phyloP scores from a whole-genome alignment of 2,797 vertebrate species.

The Oryzias dopingdopingensis region DNA sequence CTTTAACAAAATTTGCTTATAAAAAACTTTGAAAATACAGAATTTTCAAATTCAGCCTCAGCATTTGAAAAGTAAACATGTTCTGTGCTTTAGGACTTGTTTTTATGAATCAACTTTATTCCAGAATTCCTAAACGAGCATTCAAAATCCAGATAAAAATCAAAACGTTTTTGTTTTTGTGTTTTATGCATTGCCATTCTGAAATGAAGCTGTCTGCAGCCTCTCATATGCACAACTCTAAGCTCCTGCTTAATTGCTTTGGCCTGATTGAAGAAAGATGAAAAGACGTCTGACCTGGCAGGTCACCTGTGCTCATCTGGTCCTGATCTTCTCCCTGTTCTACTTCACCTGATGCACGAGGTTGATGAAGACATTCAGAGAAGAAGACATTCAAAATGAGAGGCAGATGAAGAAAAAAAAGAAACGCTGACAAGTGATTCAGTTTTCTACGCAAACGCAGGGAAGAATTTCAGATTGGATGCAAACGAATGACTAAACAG shows the following conservation, averaged over 20 bases:
- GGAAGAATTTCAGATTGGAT: slow-evolving; percentile 34
- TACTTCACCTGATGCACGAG: not conserved
- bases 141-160: not conserved
- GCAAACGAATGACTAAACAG: slow-evolving; percentile 62
- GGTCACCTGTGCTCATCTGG: slow-evolving; percentile 7
- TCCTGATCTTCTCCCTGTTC: slow-evolving; percentile 5
- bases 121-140: not conserved
- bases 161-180: not conserved
- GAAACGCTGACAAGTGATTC: slow-evolving; percentile 16
- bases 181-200: slow-evolving; percentile 3
- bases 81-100: no score
- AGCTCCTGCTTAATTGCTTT: slow-evolving; percentile 5
- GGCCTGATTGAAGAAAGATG: slow-evolving; percentile 33
- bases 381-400: no score
- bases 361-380: no score
- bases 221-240: slow-evolving; percentile 27
- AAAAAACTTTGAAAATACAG: no score
- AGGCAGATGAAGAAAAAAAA: not conserved
- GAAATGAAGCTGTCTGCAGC: slow-evolving; percentile 34
- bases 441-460: not conserved
- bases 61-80: no score
- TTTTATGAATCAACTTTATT: no score
- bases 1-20: no score
- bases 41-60: no score
- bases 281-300: slow-evolving; percentile 18